These are phyloP conservation scores for Hepsetus odoe DNA, from an alignment of 2,113 vertebrate species.

Conservation along the genomic window DNA sequence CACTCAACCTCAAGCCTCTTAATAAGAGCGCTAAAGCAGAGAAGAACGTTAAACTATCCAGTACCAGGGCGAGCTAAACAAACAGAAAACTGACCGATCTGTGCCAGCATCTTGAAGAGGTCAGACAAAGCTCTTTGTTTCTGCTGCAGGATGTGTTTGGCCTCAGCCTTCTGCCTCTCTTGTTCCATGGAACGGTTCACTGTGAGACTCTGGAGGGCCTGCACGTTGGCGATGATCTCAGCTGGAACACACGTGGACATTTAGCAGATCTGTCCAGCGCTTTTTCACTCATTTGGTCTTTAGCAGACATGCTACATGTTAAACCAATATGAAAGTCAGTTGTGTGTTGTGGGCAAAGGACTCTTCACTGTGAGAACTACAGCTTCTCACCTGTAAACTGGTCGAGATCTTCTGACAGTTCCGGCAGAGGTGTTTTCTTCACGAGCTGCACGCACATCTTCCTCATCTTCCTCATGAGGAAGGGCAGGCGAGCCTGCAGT, in stretches of 20 bases:
- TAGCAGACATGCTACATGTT: not conserved
- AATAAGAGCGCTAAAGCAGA: no score
- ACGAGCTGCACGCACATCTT: constrained; percentile 83
- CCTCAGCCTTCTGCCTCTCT: constrained; percentile 88
- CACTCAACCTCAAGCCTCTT: no score
- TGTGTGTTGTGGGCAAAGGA: no score
- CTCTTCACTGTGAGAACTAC: not conserved
- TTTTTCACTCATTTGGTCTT: no score
- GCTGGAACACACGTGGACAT: constrained; percentile 66
- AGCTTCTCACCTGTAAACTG: constrained; percentile 81
- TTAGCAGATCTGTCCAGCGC: not conserved
- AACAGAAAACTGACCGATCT: constrained; percentile 71
- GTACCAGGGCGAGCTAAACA: not conserved
- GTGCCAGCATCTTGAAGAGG: constrained; percentile 90
- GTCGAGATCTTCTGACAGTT: constrained; percentile 86
- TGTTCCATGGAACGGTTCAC: constrained; percentile 82
- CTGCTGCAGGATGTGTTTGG: constrained; percentile 93
- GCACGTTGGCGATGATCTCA: constrained; percentile 83
- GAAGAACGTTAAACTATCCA: no score
- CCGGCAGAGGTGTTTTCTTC: constrained; percentile 77
- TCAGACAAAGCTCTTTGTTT: constrained; percentile 93
- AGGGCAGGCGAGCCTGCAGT: constrained; percentile 84
- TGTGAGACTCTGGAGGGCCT: constrained; percentile 82
- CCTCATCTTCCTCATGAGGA: constrained; percentile 85
- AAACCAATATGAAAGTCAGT: not conserved